phyloP scores from a whole-genome alignment of 64 coral and sea anemone genomes.

The Orbicella faveolata region DNA sequence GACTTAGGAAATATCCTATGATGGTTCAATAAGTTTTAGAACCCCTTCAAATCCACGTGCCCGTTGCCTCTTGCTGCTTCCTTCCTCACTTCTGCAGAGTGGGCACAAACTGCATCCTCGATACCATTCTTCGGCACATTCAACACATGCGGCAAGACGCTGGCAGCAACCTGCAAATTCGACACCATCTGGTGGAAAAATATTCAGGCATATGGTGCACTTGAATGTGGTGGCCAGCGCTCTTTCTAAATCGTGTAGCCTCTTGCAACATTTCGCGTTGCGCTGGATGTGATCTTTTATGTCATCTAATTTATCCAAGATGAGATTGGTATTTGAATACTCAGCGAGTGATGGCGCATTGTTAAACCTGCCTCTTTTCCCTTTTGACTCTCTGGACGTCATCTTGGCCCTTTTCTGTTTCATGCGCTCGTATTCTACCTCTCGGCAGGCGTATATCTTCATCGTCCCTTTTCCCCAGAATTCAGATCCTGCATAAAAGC shows the following conservation, averaged over 20 bases:
- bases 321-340: constrained; percentile 6
- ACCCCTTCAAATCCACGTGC: constrained; percentile 29
- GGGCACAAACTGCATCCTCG: not conserved
- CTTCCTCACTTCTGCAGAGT: constrained; percentile 32
- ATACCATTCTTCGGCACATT: constrained; percentile 51
- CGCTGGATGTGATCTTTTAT: not conserved
- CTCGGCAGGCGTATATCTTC: too few species aligned
- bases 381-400: not conserved
- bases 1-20: not conserved
- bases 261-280: not conserved
- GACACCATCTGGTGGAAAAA: not conserved
- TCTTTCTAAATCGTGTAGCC: constrained; percentile 25
- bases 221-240: constrained; percentile 7
- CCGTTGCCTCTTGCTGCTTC: constrained; percentile 2
- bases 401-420: constrained; percentile 1
- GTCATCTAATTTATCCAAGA: constrained; percentile 16
- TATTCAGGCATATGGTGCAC: constrained; percentile 25
- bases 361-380: not conserved
- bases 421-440: not conserved
- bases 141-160: constrained; percentile 32
- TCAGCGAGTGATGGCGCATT: constrained; percentile 9
- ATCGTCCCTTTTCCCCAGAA: too few species aligned
- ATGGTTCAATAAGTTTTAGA: not conserved
- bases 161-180: constrained; percentile 14
- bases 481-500: too few species aligned